Conservation (phyloP, 2,888 invertebrate species). For the Drosophila parthenogenetica region DNA sequence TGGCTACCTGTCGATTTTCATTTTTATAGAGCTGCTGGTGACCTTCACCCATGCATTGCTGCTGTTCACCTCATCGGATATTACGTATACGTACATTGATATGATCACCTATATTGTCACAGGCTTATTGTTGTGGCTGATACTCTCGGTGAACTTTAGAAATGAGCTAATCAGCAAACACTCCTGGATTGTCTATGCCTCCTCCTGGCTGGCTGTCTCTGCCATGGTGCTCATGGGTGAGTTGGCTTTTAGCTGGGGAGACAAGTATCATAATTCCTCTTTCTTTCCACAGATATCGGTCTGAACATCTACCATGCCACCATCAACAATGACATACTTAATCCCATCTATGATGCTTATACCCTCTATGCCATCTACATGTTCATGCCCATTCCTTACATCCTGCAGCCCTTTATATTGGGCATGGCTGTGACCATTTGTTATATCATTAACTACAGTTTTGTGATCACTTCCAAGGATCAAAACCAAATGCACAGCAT, state of each 20-base stretch:
- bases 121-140: slow-evolving; percentile 81
- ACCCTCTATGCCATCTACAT: slow-evolving; percentile 92
- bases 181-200: slow-evolving; percentile 83
- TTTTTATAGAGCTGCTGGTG: slow-evolving; percentile 89
- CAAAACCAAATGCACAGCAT: slow-evolving; percentile 84
- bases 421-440: slow-evolving; percentile 89
- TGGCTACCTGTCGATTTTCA: slow-evolving; percentile 91
- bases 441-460: slow-evolving; percentile 87
- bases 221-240: slow-evolving; percentile 87
- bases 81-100: slow-evolving; percentile 80
- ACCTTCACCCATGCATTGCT: slow-evolving; percentile 88
- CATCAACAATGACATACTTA: slow-evolving; percentile 86
- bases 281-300: slow-evolving; percentile 86
- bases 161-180: slow-evolving; percentile 83
- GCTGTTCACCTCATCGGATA: slow-evolving; percentile 86
- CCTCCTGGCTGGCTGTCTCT: slow-evolving; percentile 85
- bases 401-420: slow-evolving; percentile 89
- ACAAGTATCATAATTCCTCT: neutral
- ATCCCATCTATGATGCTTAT: slow-evolving; percentile 90
- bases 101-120: slow-evolving; percentile 82
- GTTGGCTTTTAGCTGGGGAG: neutral
- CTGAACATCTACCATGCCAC: slow-evolving; percentile 88
- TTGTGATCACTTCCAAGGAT: slow-evolving; percentile 83
- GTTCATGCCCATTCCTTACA: slow-evolving; percentile 92
- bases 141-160: slow-evolving; percentile 83